Percentiles rank a stretch among this genome's conserved stretches.
Conservation (phyloP, 2,113 vertebrate genomes). For the Otus sunia region DNA sequence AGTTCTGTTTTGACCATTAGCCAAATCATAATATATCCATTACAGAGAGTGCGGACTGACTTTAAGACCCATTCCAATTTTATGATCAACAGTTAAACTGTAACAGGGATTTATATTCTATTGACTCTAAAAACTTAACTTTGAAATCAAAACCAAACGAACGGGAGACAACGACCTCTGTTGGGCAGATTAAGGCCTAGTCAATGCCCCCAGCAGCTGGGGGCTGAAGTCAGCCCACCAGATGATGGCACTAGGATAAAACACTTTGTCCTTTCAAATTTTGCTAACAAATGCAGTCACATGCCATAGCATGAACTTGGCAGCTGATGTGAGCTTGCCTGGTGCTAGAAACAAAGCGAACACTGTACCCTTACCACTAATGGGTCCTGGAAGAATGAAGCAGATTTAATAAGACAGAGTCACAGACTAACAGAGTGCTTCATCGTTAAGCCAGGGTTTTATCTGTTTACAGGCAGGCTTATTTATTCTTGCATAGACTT, state of each 20-base stretch:
- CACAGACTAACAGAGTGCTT: not conserved
- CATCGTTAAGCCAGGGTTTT: not conserved
- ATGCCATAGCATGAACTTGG: not conserved
- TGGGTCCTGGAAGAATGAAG: not conserved
- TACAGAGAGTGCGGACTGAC: rapidly evolving
- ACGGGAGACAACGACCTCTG: not conserved
- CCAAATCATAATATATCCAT: not conserved
- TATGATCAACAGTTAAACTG: not conserved
- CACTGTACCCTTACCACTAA: not conserved
- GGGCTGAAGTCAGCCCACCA: not conserved
- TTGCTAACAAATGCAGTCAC: not conserved
- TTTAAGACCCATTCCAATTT: not conserved
- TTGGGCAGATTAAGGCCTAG: not conserved
- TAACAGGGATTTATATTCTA: not conserved
- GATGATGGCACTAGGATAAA: not conserved
- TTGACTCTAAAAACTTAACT: not conserved
- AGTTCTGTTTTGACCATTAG: not conserved
- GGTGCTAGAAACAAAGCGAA: not conserved
- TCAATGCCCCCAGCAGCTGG: not conserved
- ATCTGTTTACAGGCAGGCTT: not conserved
- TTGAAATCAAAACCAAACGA: not conserved
- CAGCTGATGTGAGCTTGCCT: not conserved
- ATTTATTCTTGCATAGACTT: not conserved
- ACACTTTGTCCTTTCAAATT: not conserved
- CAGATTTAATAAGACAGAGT: not conserved